Conservation (phyloP, 2,888 invertebrate genomes). For the Pollenia angustigena region DNA sequence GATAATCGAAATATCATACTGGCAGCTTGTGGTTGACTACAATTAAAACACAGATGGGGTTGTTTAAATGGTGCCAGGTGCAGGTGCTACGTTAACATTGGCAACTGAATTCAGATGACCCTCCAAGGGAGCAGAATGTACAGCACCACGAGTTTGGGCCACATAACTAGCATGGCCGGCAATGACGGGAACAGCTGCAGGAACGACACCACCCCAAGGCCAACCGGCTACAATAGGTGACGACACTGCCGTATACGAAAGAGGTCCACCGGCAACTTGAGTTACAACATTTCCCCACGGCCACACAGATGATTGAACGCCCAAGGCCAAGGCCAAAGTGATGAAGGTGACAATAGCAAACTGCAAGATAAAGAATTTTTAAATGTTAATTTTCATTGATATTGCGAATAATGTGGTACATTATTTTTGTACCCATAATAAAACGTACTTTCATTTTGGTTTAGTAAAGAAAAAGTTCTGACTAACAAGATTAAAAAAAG, state of each 20-base stretch:
- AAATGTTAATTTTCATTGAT: too few species aligned
- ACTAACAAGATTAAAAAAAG: too few species aligned
- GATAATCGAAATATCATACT: background rate
- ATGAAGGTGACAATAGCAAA: too few species aligned
- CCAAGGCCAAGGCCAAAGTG: background rate
- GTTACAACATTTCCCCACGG: background rate
- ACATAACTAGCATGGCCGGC: constrained; percentile 52
- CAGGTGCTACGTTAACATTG: constrained; percentile 68
- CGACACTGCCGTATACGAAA: too few species aligned
- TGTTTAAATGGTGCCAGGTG: constrained; percentile 68
- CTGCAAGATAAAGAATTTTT: too few species aligned
- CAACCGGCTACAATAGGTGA: too few species aligned
- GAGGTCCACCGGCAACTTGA: background rate
- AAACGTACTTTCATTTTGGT: too few species aligned
- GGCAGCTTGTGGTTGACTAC: background rate
- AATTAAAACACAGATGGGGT: too few species aligned
- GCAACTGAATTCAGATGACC: constrained; percentile 62
- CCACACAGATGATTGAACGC: background rate
- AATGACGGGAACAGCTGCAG: constrained; percentile 18
- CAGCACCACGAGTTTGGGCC: constrained; percentile 64
- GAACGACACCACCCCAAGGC: too few species aligned
- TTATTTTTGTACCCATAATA: too few species aligned
- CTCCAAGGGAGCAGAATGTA: constrained; percentile 63
- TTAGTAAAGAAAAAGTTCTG: too few species aligned
- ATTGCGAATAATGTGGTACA: too few species aligned